A percentile compares a stretch with the other conserved stretches of the same genome.
phyloP scores from a whole-genome alignment of 2,113 vertebrate species.

The Nycticorax nycticorax region DNA sequence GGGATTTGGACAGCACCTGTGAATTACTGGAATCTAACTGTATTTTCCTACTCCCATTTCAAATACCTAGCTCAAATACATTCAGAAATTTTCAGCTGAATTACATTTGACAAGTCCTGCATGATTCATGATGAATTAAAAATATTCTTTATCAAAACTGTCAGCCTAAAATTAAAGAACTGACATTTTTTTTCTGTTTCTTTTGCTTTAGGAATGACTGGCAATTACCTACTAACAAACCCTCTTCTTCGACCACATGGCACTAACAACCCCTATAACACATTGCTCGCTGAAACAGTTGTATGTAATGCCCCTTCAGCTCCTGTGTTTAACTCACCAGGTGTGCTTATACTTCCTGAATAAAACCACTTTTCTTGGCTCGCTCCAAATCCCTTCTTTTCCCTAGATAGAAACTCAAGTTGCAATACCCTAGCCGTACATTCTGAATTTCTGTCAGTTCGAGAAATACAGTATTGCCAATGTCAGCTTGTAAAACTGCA shows the following conservation, averaged over 20 bases:
- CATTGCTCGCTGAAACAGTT: slow-evolving; percentile 99
- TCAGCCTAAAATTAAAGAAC: slow-evolving; percentile 78
- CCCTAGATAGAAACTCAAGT: slow-evolving; percentile 57
- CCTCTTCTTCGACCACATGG: slow-evolving; percentile 99
- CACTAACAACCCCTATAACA: slow-evolving; percentile 99
- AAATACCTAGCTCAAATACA: slow-evolving; percentile 73
- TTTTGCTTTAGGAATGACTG: slow-evolving; percentile 98
- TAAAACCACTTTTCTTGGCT: slow-evolving; percentile 68
- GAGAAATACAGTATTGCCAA: slow-evolving; percentile 58
- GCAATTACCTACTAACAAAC: slow-evolving; percentile 99
- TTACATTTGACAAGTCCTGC: slow-evolving; percentile 64
- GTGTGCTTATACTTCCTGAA: slow-evolving; percentile 91
- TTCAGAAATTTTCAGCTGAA: slow-evolving; percentile 66
- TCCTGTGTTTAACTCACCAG: slow-evolving; percentile 99
- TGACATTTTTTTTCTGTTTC: slow-evolving; percentile 86
- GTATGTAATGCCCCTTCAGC: slow-evolving; percentile 99
- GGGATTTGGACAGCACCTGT: slow-evolving; percentile 78
- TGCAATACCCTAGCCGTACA: slow-evolving; percentile 30
- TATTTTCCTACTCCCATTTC: slow-evolving; percentile 68
- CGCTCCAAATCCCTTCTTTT: slow-evolving; percentile 62
- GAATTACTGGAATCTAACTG: slow-evolving; percentile 73
- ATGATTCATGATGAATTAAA: slow-evolving; percentile 58
- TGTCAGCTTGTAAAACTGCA: slow-evolving; percentile 84
- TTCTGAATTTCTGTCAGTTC: slow-evolving; percentile 60
- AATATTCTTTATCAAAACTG: slow-evolving; percentile 68